Evolutionary conservation across 2,888 invertebrate species (phyloP), one percentile per base, ranked within the genome.

Genomic region (Chalcosyrphus nemorum): DNA sequence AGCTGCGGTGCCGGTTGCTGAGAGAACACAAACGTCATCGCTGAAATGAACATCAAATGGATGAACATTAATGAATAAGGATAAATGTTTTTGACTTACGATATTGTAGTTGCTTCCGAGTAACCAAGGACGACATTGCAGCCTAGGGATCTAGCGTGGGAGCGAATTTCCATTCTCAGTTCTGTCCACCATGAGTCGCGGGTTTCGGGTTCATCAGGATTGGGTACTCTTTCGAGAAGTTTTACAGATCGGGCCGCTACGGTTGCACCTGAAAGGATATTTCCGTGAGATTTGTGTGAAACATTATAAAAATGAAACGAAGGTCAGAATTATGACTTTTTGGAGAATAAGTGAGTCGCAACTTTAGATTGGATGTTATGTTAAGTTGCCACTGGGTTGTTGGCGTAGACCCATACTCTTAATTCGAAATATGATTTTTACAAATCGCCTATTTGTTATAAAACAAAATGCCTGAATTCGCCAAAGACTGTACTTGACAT

Each of bases 121-220:
- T 99, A 99, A 0, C 97, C 99, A 43, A 99, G 92, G 54, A 99
- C 97, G 4, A 98, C 97, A 90, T 98, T 98, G 89, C 99, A 99
- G 9, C 97, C 96, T 85, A 99, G 92, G 0, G 98, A 96, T 41
- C 97, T 93, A 4, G 97, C 97, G 91, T 99, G 99, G 2, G 98
- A 97, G 0, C 98, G 93, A 74, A 99, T 95, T 93, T 99, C 99
- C 91, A 97, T 97, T 59, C 99, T 93, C 21, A 99, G 93, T 92
- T 99, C 98, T 0, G 96, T 97, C 99, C 99, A 99, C 98, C 99
- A 99, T 1, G 96, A 95, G 88, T 98, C 98, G 45, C 98, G 93
- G 2, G 96, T 95, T 89, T 97, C 97, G 13, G 97, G 96, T 90
- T 98, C 98, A 88, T 98, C 97, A 61, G 95, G 93, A 91, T 96